Evolutionary conservation across 2,113 vertebrate genomes (phyloP).

Genomic region (Dolichallabes microphthalmus): DNA sequence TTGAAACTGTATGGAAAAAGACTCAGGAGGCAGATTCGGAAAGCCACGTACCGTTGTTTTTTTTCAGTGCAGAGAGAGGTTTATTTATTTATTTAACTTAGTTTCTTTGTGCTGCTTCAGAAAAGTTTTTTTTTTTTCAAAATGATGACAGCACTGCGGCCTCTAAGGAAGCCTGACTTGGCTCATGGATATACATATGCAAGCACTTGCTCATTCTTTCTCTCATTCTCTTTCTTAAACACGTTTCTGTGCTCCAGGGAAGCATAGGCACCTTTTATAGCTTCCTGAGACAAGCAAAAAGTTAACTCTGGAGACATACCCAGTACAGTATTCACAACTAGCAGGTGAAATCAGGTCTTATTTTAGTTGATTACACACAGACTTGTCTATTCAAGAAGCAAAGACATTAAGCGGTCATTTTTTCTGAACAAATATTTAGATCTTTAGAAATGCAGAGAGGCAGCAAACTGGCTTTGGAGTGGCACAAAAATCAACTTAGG

Average conservation of each 20-base stretch:
- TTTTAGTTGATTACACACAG: neutral
- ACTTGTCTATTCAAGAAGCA: neutral
- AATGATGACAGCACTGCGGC: constrained; percentile 58
- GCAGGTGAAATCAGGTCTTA: neutral
- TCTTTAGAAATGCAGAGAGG: neutral
- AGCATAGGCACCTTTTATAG: neutral
- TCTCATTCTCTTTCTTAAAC: neutral
- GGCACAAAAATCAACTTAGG: neutral
- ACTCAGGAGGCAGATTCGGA: constrained; percentile 56
- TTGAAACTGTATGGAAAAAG: constrained; percentile 61
- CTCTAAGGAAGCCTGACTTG: constrained; percentile 60
- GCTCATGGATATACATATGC: constrained; percentile 26
- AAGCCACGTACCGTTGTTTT: constrained; percentile 46
- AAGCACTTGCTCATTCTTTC: neutral
- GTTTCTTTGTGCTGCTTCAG: constrained; percentile 55
- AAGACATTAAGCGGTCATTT: neutral
- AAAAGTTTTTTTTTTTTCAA: constrained; percentile 47
- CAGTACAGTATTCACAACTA: neutral
- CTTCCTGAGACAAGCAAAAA: neutral
- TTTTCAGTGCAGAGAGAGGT: constrained; percentile 46
- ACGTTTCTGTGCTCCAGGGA: neutral
- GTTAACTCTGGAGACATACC: neutral
- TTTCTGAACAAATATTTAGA: neutral
- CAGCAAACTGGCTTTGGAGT: neutral
- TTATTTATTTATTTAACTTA: constrained; percentile 59